Evolutionary conservation across 2,113 vertebrate genomes (phyloP).

Genomic region (Rattus rattus): DNA sequence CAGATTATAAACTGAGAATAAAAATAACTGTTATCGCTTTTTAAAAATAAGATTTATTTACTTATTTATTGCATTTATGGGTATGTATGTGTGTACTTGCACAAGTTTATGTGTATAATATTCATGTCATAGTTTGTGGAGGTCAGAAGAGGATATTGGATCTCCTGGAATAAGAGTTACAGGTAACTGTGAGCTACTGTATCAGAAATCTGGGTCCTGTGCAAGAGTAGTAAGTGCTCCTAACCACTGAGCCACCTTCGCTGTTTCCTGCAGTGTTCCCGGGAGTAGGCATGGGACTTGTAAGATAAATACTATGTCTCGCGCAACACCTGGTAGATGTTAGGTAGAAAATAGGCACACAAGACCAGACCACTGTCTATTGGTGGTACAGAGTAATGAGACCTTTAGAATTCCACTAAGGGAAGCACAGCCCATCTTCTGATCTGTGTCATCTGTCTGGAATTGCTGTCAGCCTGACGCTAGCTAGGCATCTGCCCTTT

Average conservation of each 20-base stretch:
- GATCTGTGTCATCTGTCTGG: neutral
- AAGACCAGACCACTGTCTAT: neutral
- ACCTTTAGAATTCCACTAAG: neutral
- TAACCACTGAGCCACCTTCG: neutral
- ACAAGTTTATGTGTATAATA: neutral
- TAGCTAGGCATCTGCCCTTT: neutral
- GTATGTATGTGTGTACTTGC: neutral
- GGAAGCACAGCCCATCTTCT: neutral
- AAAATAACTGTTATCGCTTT: neutral
- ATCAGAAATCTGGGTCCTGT: neutral
- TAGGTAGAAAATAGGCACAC: neutral
- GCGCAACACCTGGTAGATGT: neutral
- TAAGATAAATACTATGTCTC: neutral
- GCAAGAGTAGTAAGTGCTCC: neutral
- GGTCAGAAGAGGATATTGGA: neutral
- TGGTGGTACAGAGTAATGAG: neutral
- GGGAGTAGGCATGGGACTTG: neutral
- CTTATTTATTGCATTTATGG: neutral
- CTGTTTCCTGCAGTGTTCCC: neutral
- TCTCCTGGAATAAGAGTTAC: neutral
- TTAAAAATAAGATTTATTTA: neutral
- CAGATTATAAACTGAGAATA: neutral
- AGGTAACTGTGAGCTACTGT: neutral
- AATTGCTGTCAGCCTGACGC: conserved; percentile 30
- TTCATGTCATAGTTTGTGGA: neutral